Base-by-base conservation (phyloP, 2,888 invertebrate species). In the Arctia plantaginis region DNA sequence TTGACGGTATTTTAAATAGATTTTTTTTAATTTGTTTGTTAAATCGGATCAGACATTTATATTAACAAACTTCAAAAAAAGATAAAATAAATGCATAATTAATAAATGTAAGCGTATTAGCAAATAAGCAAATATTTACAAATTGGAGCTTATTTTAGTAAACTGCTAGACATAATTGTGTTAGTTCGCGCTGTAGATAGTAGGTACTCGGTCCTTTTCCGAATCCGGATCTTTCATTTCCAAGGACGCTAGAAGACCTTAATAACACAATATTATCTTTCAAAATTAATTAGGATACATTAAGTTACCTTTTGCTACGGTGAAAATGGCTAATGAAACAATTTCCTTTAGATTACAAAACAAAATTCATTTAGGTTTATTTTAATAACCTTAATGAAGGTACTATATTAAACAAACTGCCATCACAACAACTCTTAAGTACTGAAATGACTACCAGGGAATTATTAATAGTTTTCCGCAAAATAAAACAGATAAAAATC, bases 401-500 rank as follows among this genome's bases (percentile, higher is more conserved):
- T 3, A 47, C 15, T 20, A 27, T 27, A 27, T 20, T 59, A 13
- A 59, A 30, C 15, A 30, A 59, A 59, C 27, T 27, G 12, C 13
- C 59, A 27, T 59, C 13, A 15, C 27, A 13, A 27, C 2, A 30
- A 59, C 15, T 59, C 30, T 18, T 15, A 30, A 30, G 13, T 15
- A 30, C 62, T 7, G 23, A 55, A 55, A 59, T 27, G 15, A 30
- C 18, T 30, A 62, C 18, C 7, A 39, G 69, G 35, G 33, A 47
- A 59, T 66, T 30, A n/a, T 10, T 51, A 71, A 71, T 23, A 71
- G 71, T 51, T 71, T 65, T 41, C 30, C n/a, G 20, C 71, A 71
- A 64, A 35, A 64, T 47, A 33, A 41, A 64, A 39, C 3, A 7
- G 44, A 41, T 65, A 3, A 69, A 69, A 69, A 62, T 55, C 30